These are phyloP conservation scores for Mormyrops boulengeri DNA, from an alignment of 2,797 vertebrate species.

Conservation along the genomic window DNA sequence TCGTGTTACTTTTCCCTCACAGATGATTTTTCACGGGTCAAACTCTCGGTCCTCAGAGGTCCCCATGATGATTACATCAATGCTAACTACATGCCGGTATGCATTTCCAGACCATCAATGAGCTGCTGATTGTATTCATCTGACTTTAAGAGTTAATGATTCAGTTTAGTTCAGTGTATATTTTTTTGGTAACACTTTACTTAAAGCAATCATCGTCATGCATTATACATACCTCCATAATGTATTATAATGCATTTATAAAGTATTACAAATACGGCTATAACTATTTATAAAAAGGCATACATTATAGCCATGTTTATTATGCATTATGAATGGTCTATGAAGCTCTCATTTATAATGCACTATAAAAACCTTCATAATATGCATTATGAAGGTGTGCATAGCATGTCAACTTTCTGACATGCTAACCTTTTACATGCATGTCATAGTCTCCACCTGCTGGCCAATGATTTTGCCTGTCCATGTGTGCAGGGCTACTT, in stretches of 20 bases:
- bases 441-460: background rate
- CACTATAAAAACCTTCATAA: background rate
- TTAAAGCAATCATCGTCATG: background rate
- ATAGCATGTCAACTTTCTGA: background rate
- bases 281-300: background rate
- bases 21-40: constrained; percentile 92
- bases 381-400: background rate
- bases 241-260: background rate
- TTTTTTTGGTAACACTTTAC: background rate
- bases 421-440: background rate
- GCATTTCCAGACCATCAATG: constrained; percentile 21
- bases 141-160: background rate
- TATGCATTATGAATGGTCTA: background rate
- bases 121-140: background rate
- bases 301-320: background rate
- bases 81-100: constrained; percentile 89
- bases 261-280: background rate
- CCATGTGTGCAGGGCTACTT: constrained; percentile 71
- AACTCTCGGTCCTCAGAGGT: constrained; percentile 70
- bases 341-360: background rate
- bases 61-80: constrained; percentile 86
- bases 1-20: constrained; percentile 27
- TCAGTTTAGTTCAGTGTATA: background rate
- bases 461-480: background rate
- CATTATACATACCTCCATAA: background rate